Conservation (phyloP, 1,140 invertebrate species). For the Caenorhabditis inopinata region DNA sequence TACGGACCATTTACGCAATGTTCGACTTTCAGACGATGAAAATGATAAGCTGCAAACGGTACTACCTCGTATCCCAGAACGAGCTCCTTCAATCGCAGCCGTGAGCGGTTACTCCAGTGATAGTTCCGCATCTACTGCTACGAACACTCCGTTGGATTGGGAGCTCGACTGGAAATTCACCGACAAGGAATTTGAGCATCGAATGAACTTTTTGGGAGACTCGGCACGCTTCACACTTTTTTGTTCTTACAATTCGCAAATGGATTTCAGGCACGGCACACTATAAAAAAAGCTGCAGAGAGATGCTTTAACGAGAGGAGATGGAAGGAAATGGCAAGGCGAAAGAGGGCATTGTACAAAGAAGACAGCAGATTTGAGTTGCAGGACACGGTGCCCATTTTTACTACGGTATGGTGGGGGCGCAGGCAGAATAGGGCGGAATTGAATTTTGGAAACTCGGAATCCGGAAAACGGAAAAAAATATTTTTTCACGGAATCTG, state of each 20-base stretch:
- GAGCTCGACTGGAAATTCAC: background rate
- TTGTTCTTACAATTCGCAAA: too few relatives aligned
- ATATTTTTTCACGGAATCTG: too few relatives aligned
- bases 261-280: background rate
- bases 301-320: background rate
- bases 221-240: background rate
- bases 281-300: background rate
- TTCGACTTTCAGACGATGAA: background rate
- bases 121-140: background rate
- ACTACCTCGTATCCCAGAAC: background rate
- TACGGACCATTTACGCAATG: too few relatives aligned
- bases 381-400: background rate
- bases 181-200: background rate
- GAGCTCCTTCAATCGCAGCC: background rate
- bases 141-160: background rate
- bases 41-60: background rate
- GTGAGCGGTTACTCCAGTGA: constrained; percentile 1
- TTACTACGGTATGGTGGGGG: too few relatives aligned
- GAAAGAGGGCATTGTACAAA: background rate
- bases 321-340: background rate
- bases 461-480: too few relatives aligned
- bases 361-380: background rate
- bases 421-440: too few relatives aligned
- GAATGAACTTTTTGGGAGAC: background rate
- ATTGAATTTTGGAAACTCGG: too few relatives aligned